Evolutionary conservation across 1,140 invertebrate species (phyloP), one percentile per base, ranked within the genome.

Genomic region (Lepidurus apus): DNA sequence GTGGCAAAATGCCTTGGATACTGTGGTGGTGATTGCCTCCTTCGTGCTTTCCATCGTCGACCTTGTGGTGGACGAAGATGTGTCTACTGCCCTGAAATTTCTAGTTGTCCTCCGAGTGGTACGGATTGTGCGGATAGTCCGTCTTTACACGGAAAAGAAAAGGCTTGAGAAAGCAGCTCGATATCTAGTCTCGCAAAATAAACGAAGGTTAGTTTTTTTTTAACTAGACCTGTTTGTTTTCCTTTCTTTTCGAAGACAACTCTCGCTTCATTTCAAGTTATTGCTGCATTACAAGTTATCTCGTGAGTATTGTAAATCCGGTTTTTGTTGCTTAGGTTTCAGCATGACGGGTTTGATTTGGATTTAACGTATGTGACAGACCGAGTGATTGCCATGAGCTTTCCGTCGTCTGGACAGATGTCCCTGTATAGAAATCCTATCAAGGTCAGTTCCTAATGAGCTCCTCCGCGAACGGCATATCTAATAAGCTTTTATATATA

Each of bases 341-440:
- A 87, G 77, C 86, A 86, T 80, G 87, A 89, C 82, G 87, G 87
- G 13, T 89, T 89, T 84, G 88, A 90, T 82, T 84, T 90, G 74
- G 89, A 90, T 82, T 82, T 89, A 7, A 89, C 88, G 73, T 90
- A 89, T 82, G 86, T 89, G 13, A 88, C 87, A 79, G 86, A 88
- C 78, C 83, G 88, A 81, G 86, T 90, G 17, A 89, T 90, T 78
- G 89, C 88, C 17, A 90, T 91, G 87, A 89, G 89, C 6, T 90
- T 89, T 82, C 89, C 89, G 24, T 88, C 89, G 0, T 84, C 85
- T 42, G 88, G 88, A 44, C 81, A 85, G 7, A 88, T 89, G 85
- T 84, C 87, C 8, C 80, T 88, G 43, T 91, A 90, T 82, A 84
- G 90, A 80, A 90, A 91, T 83, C 86, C 86, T 77, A 89, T 90